phyloP scores from a whole-genome alignment of 2,888 invertebrate genomes.

The Mesopsocus fuscifrons region DNA sequence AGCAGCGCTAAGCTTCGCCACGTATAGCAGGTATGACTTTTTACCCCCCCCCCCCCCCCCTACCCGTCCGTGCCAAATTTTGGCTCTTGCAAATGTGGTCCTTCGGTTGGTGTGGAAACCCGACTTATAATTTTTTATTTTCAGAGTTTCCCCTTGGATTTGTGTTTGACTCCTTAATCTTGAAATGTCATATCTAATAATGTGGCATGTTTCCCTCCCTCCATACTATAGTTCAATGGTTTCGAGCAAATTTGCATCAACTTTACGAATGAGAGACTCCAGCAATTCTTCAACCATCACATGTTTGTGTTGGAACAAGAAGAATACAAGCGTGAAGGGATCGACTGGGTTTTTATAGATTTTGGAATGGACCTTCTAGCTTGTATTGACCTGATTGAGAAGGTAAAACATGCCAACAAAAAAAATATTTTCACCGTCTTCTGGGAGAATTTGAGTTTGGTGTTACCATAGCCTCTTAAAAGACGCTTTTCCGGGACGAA shows the following conservation, averaged over 20 bases:
- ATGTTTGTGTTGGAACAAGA: conserved; percentile 90
- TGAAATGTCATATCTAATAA: conserved; percentile 2
- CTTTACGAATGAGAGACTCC: conserved; percentile 81
- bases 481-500: too few species aligned
- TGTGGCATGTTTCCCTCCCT: conserved; percentile 11
- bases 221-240: conserved; percentile 49
- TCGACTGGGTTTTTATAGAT: conserved; percentile 85
- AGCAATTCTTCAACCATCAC: conserved; percentile 86
- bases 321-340: conserved; percentile 78
- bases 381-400: conserved; percentile 63
- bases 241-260: conserved; percentile 90
- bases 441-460: too few species aligned
- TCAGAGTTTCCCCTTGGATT: too few species aligned
- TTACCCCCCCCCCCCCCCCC: too few species aligned
- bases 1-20: too few species aligned
- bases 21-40: too few species aligned
- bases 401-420: conserved; percentile 38
- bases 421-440: too few species aligned
- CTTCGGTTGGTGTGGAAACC: too few species aligned
- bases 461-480: too few species aligned
- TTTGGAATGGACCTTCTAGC: conserved; percentile 80
- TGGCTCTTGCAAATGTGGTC: too few species aligned
- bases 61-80: too few species aligned
- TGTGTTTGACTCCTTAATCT: background rate
- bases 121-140: too few species aligned